Base-by-base conservation (phyloP, 1,140 invertebrate genomes). In the Drosophila melanica region DNA sequence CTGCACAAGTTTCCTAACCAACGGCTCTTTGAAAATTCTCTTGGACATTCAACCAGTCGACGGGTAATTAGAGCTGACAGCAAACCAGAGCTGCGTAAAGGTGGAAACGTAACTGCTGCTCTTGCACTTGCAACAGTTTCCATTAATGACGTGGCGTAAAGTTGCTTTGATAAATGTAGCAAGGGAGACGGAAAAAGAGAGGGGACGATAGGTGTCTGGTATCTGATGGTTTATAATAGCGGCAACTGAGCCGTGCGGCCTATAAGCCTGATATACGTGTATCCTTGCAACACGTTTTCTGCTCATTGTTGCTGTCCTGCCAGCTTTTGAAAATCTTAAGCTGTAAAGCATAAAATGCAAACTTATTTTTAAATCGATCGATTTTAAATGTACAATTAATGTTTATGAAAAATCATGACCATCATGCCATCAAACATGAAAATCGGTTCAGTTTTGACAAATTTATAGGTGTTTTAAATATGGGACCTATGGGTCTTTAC, bases 61-160 rank as follows among this genome's bases (percentile, higher is more conserved):
- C 64, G 33, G 59, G 66, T 79, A 86, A 87, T 86, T 87, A 76
- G 67, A 67, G 71, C 68, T 87, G 75, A 53, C 82, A 86, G 64
- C 30, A 41, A 41, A 42, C 47, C 45, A 41, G 41, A 45, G 54
- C 10, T 58, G 41, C 64, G 35, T 69, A 73, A 42, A 42, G 39
- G 30, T 23, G 41, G 35, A 41, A 39, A 45, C 37, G 33, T 27
- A 50, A 10, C 16, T 44, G 14, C 47, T 39, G 44, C 42, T 42
- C 41, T 47, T 44, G 63, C 68, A 57, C 51, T 50, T 62, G 63
- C 63, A 48, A 60, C 67, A 77, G 76, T 71, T 74, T 45, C 47
- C 66, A 77, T 82, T 87, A 89, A 87, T 87, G 82, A 69, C 72
- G 20, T 82, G 58, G 57, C 42, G 69, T 75, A 67, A 76, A 58